A percentile compares a stretch with the other conserved stretches of the same genome.
Evolutionary conservation across 1,140 invertebrate species (phyloP).

Genomic region (Dendroctonus valens): DNA sequence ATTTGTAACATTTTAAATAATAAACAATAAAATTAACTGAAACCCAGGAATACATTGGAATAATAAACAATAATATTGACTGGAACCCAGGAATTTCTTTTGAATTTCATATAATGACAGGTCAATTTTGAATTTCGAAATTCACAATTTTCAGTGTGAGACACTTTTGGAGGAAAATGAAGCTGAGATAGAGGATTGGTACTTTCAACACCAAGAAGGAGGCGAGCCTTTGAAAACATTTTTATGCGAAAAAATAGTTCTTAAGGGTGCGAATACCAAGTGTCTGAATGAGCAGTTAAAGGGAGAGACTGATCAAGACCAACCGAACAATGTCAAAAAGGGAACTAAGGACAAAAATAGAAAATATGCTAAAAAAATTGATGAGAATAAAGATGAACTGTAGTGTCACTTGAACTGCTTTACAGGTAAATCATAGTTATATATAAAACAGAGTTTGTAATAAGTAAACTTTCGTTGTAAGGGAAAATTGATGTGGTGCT

Average conservation of each 20-base stretch:
- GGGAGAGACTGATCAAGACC: slow-evolving; percentile 47
- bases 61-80: too few relatives aligned
- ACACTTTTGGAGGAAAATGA: slow-evolving; percentile 75
- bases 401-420: neutral
- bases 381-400: slow-evolving; percentile 23
- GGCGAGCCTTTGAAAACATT: slow-evolving; percentile 62
- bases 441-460: neutral
- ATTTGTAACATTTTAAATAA: too few relatives aligned
- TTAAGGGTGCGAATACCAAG: slow-evolving; percentile 61
- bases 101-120: too few relatives aligned
- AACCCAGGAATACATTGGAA: too few relatives aligned
- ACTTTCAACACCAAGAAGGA: slow-evolving; percentile 71
- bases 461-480: too few relatives aligned
- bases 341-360: slow-evolving; percentile 5
- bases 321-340: slow-evolving; percentile 15
- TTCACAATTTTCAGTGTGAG: slow-evolving; percentile 60
- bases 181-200: slow-evolving; percentile 75
- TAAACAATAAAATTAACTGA: too few relatives aligned
- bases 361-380: slow-evolving; percentile 12
- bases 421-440: neutral
- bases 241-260: slow-evolving; percentile 68
- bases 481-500: too few relatives aligned
- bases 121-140: neutral
- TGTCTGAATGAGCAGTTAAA: slow-evolving; percentile 67
- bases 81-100: too few relatives aligned